A percentile compares a stretch with the other conserved stretches of the same genome.
phyloP scores from a whole-genome alignment of 1,140 invertebrate genomes.

The Camponotus floridanus region DNA sequence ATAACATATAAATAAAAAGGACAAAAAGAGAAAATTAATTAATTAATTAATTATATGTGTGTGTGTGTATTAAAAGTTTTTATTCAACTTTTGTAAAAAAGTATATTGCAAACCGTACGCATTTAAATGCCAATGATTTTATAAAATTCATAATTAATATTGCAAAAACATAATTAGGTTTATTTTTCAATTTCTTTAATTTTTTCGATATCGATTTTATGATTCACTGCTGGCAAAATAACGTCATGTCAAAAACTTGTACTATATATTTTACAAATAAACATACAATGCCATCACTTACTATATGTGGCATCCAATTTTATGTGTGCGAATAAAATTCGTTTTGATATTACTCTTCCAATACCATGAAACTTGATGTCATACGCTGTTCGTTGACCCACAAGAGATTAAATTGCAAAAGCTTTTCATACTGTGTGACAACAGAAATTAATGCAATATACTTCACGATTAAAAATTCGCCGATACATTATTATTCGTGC shows the following conservation, averaged over 20 bases:
- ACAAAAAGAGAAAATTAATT: too few species aligned
- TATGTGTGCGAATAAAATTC: slow-evolving; percentile 44
- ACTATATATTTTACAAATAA: slow-evolving; percentile 55
- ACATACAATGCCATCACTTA: slow-evolving; percentile 32
- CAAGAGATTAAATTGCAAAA: slow-evolving; percentile 63
- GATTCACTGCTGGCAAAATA: slow-evolving; percentile 38
- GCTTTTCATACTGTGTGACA: slow-evolving; percentile 45
- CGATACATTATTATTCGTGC: slow-evolving; percentile 37
- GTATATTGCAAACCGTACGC: not conserved
- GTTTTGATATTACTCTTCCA: slow-evolving; percentile 58
- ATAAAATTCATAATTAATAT: not conserved
- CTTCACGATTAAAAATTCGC: slow-evolving; percentile 33
- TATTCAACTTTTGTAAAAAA: too few species aligned
- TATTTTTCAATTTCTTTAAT: not conserved
- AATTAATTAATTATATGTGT: too few species aligned
- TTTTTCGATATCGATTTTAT: slow-evolving; percentile 34
- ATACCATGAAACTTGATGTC: slow-evolving; percentile 56
- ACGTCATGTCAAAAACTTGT: slow-evolving; percentile 41
- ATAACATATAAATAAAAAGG: too few species aligned
- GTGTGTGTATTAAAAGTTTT: too few species aligned
- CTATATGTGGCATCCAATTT: slow-evolving; percentile 49
- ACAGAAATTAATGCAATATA: slow-evolving; percentile 54
- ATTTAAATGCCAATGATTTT: not conserved
- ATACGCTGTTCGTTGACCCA: slow-evolving; percentile 51
- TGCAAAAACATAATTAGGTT: not conserved